Evolutionary conservation across 2,888 invertebrate genomes (phyloP), one percentile per base, ranked within the genome.

Genomic region (Athetis lepigone): DNA sequence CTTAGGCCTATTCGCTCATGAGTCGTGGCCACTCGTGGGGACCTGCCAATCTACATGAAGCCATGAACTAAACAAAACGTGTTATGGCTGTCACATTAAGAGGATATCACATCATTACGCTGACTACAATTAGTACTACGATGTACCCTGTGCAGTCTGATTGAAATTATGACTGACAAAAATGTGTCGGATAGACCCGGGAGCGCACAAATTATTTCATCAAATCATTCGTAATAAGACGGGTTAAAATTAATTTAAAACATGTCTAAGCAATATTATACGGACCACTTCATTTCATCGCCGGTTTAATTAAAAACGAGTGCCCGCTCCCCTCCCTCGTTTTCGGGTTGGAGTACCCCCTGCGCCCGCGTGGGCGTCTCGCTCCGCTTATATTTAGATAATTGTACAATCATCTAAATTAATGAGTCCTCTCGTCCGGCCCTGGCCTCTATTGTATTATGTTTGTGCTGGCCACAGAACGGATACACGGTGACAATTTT

Each of bases 341-440:
- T 92, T 94, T 92, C 91, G 94, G 93, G 93, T 90, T 91, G 91
- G 89, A 88, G 90, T 90, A 87, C 91, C 91, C 93, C 92, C 90
- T 85, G 76, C 85, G 88, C 87, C 88, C 90, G 88, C 90, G 88
- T 88, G 91, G 92, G 90, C 91, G 93, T 90, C 92, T 92, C 94
- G 90, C 92, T 92, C 88, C 92, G 94, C 93, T 95, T 95, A 95
- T 94, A 94, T 95, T 95, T 95, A 95, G 95, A 95, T 95, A 95
- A 95, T 95, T 95, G 95, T 95, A 95, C 95, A 95, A 95, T 95
- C 95, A 94, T 95, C 95, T 95, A 95, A 95, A 95, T 95, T 95
- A 95, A 95, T 94, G 95, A 95, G 94, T 92, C 88, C 91, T 92
- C 91, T 91, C 93, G 93, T 94, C 94, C 95, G 94, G 93, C 89